phyloP scores from a whole-genome alignment of 2,888 invertebrate genomes.

The Hemistola chrysoprasaria region DNA sequence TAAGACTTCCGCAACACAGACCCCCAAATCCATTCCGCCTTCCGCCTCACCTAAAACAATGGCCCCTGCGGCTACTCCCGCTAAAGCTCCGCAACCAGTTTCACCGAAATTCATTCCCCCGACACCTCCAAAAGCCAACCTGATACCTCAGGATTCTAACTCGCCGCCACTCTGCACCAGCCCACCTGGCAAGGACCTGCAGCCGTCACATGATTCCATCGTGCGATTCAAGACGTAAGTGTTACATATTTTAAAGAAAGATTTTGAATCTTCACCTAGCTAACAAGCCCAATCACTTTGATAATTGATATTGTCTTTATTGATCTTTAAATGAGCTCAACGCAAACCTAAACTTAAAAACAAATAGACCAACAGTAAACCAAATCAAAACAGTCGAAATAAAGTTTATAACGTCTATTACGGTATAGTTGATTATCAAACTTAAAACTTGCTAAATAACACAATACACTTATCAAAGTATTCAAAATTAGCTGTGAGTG shows the following conservation, averaged over 20 bases:
- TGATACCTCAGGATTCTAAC: slow-evolving; percentile 46
- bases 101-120: slow-evolving; percentile 31
- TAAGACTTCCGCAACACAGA: slow-evolving; percentile 30
- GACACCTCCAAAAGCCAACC: slow-evolving; percentile 36
- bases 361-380: slow-evolving; percentile 7
- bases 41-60: slow-evolving; percentile 33
- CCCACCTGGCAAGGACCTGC: slow-evolving; percentile 62
- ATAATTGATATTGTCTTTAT: slow-evolving; percentile 9
- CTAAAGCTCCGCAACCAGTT: slow-evolving; percentile 19
- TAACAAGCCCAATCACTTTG: slow-evolving; percentile 17
- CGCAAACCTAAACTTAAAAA: too few relatives aligned
- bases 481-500: slow-evolving; percentile 13
- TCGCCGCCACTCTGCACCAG: slow-evolving; percentile 73
- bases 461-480: slow-evolving; percentile 25
- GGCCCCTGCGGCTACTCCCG: slow-evolving; percentile 34
- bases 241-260: slow-evolving; percentile 10
- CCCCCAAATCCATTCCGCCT: slow-evolving; percentile 29
- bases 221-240: slow-evolving; percentile 77
- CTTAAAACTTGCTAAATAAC: slow-evolving; percentile 4
- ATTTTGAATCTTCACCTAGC: slow-evolving; percentile 21
- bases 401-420: slow-evolving; percentile 11
- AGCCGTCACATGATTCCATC: slow-evolving; percentile 66
- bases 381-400: slow-evolving; percentile 3
- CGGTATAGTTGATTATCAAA: slow-evolving; percentile 6
- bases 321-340: too few relatives aligned